phyloP scores from a whole-genome alignment of 2,797 vertebrate species.

The Mormyrops attenuatus region DNA sequence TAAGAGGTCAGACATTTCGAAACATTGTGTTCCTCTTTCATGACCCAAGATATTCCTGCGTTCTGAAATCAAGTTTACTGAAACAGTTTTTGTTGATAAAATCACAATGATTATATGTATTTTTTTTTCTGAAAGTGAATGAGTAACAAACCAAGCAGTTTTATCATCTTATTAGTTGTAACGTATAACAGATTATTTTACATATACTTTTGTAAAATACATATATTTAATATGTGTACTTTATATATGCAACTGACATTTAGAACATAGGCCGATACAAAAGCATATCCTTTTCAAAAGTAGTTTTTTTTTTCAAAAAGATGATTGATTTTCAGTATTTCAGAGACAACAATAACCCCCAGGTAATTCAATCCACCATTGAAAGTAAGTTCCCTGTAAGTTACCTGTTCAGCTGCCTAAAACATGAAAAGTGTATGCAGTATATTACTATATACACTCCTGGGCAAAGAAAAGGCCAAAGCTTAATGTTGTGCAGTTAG shows the following conservation, averaged over 20 bases:
- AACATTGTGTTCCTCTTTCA: conserved; percentile 15
- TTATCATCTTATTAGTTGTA: too few species aligned
- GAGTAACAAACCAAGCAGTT: too few species aligned
- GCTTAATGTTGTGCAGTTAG: neutral
- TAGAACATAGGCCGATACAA: too few species aligned
- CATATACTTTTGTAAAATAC: neutral
- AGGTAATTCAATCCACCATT: neutral
- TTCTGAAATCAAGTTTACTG: neutral
- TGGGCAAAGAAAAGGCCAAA: neutral
- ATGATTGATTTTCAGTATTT: neutral
- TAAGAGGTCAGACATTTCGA: neutral
- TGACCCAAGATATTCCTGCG: neutral
- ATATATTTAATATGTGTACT: neutral
- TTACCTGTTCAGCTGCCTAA: neutral
- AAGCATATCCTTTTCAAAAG: neutral
- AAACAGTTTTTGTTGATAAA: neutral
- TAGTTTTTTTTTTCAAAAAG: neutral
- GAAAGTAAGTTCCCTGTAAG: neutral
- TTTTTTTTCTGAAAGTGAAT: too few species aligned
- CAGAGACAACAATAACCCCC: neutral
- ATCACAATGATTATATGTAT: neutral
- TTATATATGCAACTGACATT: too few species aligned
- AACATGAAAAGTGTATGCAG: neutral
- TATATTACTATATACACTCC: neutral
- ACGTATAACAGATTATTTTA: neutral